phyloP scores from a whole-genome alignment of 2,113 vertebrate genomes.

The Epinephelus lanceolatus region DNA sequence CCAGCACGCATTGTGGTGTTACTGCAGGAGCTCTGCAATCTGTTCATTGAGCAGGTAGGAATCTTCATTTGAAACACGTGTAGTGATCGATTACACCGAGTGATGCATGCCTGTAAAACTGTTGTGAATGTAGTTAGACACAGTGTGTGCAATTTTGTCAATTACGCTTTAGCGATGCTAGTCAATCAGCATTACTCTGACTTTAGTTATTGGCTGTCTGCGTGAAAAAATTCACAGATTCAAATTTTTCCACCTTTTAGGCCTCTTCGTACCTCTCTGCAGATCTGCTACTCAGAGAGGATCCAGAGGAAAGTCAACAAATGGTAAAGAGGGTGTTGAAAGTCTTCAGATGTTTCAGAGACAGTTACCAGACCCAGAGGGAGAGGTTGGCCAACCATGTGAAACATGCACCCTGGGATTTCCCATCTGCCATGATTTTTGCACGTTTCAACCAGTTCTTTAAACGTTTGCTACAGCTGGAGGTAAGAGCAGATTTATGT shows the following conservation, averaged over 20 bases:
- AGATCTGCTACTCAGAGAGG: slow-evolving; percentile 85
- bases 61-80: neutral
- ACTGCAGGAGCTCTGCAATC: slow-evolving; percentile 87
- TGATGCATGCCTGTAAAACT: neutral
- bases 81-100: neutral
- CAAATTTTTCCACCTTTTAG: slow-evolving; percentile 63
- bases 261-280: slow-evolving; percentile 81
- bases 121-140: neutral
- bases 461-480: slow-evolving; percentile 81
- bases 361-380: slow-evolving; percentile 83
- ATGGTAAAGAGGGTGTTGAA: slow-evolving; percentile 79
- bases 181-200: neutral
- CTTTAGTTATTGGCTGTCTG: neutral
- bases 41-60: slow-evolving; percentile 86
- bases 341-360: slow-evolving; percentile 81
- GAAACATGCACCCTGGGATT: slow-evolving; percentile 85
- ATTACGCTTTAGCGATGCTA: neutral
- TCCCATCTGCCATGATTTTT: slow-evolving; percentile 86
- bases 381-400: slow-evolving; percentile 73
- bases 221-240: slow-evolving; percentile 9
- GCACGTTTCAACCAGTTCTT: slow-evolving; percentile 84
- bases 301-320: slow-evolving; percentile 85
- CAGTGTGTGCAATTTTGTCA: neutral
- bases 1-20: slow-evolving; percentile 83
- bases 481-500: slow-evolving; percentile 77